phyloP scores from a whole-genome alignment of 2,113 vertebrate genomes.

The Felis chaus region DNA sequence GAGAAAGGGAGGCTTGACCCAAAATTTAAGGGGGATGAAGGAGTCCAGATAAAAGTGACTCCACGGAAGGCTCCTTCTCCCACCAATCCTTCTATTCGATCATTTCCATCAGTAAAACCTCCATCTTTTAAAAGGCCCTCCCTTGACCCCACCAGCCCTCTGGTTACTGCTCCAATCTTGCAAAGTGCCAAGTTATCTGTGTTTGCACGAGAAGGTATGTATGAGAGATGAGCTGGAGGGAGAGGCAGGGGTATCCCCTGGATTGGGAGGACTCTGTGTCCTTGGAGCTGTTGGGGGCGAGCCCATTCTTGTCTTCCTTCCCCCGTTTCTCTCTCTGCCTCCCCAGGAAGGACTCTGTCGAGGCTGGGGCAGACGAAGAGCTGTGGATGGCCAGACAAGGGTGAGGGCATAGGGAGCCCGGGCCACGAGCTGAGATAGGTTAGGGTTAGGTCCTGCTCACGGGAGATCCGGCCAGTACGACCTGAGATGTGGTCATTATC shows the following conservation, averaged over 20 bases:
- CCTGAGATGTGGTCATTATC: neutral
- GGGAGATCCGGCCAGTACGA: neutral
- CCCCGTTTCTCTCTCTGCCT: neutral
- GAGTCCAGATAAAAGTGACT: neutral
- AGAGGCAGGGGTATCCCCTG: rapidly evolving
- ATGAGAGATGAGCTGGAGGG: neutral
- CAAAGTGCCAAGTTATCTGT: neutral
- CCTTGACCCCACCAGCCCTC: neutral
- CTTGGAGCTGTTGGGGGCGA: neutral
- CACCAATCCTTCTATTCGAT: neutral
- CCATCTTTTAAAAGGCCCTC: neutral
- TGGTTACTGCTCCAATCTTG: neutral
- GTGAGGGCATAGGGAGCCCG: rapidly evolving
- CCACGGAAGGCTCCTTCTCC: neutral
- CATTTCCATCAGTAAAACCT: neutral
- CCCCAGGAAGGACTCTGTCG: neutral
- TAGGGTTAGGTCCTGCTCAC: neutral
- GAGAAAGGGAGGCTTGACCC: neutral
- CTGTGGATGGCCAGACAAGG: neutral
- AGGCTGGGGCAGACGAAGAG: neutral
- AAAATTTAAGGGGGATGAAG: neutral
- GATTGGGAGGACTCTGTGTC: neutral
- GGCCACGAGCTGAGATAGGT: neutral
- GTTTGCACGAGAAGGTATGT: neutral
- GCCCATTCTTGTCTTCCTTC: neutral